A percentile compares a stretch with the other conserved stretches of the same genome.
Evolutionary conservation across 2,888 invertebrate species (phyloP).

Genomic region (Spilarctia lutea): DNA sequence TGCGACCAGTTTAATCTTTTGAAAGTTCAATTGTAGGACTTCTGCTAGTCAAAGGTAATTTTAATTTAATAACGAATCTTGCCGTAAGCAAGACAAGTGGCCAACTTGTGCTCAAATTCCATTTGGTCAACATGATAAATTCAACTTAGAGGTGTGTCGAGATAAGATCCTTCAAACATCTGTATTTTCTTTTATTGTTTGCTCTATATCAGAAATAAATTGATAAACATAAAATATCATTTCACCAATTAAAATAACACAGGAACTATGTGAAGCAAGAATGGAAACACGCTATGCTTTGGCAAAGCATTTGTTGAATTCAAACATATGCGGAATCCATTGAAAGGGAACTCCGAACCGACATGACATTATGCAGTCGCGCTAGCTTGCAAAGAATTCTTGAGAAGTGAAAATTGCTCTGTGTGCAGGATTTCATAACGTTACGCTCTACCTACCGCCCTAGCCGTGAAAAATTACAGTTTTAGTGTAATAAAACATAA

Average conservation of each 20-base stretch:
- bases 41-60: no score
- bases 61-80: no score
- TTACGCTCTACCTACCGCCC: background rate
- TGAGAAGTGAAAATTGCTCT: background rate
- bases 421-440: background rate
- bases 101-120: no score
- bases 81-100: no score
- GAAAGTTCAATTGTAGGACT: no score
- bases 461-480: background rate
- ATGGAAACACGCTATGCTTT: background rate
- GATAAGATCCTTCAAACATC: background rate
- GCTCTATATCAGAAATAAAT: background rate
- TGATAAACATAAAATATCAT: background rate
- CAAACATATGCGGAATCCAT: background rate
- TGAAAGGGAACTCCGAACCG: background rate
- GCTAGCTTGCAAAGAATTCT: no score
- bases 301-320: background rate
- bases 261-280: background rate
- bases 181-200: background rate
- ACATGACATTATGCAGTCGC: background rate
- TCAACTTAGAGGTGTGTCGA: no score
- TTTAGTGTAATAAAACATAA: background rate
- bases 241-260: background rate
- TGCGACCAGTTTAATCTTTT: no score
- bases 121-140: no score